A percentile compares a stretch with the other conserved stretches of the same genome.
Evolutionary conservation across 2,888 invertebrate genomes (phyloP).

Genomic region (Thymelicus acteon): DNA sequence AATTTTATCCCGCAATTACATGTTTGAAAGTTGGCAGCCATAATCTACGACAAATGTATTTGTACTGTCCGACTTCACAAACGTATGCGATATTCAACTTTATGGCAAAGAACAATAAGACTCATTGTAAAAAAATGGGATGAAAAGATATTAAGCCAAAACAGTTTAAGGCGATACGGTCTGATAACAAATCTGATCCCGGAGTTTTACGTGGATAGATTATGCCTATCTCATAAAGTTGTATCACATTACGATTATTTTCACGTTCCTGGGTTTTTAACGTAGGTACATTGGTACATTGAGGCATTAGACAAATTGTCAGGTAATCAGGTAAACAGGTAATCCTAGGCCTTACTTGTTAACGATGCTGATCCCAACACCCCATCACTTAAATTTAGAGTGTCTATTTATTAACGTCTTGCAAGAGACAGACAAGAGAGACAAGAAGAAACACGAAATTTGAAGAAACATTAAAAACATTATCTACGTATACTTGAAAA

Average conservation of each 20-base stretch:
- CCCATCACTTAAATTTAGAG: no score
- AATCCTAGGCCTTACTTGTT: no score
- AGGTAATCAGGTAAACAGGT: no score
- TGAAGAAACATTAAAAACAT: no score
- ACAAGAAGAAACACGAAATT: no score
- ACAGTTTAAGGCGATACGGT: slow-evolving; percentile 56
- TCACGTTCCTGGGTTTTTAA: neutral
- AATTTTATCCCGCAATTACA: slow-evolving; percentile 24
- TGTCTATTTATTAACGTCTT: no score
- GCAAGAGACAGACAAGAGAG: no score
- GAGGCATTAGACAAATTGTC: no score
- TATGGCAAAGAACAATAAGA: slow-evolving; percentile 31
- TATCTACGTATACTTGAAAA: no score
- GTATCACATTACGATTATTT: slow-evolving; percentile 24
- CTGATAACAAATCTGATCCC: slow-evolving; percentile 57
- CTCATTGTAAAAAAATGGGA: neutral
- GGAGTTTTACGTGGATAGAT: slow-evolving; percentile 45
- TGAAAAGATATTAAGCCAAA: slow-evolving; percentile 40
- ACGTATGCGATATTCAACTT: slow-evolving; percentile 39
- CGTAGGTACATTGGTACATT: no score
- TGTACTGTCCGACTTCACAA: slow-evolving; percentile 35
- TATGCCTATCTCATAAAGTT: slow-evolving; percentile 31
- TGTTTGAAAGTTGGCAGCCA: slow-evolving; percentile 20
- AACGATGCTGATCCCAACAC: no score
- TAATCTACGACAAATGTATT: slow-evolving; percentile 40